These are phyloP conservation scores for Drosophila trapezifrons DNA, from an alignment of 1,140 invertebrate genomes.

Conservation along the genomic window DNA sequence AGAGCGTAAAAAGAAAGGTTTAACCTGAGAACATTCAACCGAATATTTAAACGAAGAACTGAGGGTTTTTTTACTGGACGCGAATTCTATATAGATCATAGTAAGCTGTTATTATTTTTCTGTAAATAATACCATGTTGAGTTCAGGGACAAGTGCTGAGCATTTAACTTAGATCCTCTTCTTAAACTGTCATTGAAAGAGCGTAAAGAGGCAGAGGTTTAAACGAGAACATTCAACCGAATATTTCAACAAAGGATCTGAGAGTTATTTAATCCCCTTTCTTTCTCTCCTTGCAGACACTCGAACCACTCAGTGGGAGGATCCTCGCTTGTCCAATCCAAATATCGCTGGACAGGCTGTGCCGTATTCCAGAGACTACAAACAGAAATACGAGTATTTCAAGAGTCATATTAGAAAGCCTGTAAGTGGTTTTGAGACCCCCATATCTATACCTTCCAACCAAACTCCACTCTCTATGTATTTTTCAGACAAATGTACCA, in stretches of 20 bases:
- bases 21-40: background rate
- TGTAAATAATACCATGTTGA: too few relatives aligned
- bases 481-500: constrained; percentile 93
- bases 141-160: background rate
- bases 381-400: constrained; percentile 99
- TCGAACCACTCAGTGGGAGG: constrained; percentile 99
- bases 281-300: constrained; percentile 88
- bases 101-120: constrained; percentile 86
- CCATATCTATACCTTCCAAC: background rate
- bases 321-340: constrained; percentile 97
- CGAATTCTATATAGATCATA: constrained; percentile 99
- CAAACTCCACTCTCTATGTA: constrained; percentile 19
- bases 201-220: background rate
- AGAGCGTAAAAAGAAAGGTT: background rate
- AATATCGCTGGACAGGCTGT: constrained; percentile 98
- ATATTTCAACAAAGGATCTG: too few relatives aligned
- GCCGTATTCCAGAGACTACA: constrained; percentile 99
- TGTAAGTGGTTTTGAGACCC: constrained; percentile 86
- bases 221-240: background rate
- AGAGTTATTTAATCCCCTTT: background rate
- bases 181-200: background rate
- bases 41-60: too few relatives aligned
- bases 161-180: background rate
- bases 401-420: constrained; percentile 97
- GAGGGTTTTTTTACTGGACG: constrained; percentile 87